A percentile compares a stretch with the other conserved stretches of the same genome.
phyloP scores from a whole-genome alignment of 2,888 invertebrate species.

The Drosophila flavopinicola region DNA sequence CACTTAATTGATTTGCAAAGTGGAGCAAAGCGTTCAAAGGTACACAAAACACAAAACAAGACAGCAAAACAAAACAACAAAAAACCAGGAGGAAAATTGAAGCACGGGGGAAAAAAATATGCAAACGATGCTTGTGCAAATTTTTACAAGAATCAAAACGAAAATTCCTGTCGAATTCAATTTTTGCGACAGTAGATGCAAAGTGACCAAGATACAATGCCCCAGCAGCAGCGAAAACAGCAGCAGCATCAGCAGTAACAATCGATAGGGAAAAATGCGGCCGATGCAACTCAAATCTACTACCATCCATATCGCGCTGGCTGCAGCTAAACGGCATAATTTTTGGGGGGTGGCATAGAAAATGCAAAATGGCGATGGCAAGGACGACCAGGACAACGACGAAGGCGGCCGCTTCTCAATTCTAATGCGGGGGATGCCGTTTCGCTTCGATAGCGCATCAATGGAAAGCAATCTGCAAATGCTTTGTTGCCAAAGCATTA shows the following conservation, averaged over 20 bases:
- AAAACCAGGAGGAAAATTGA: neutral
- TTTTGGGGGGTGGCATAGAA: conserved; percentile 28
- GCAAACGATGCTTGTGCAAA: conserved; percentile 21
- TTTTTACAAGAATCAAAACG: conserved; percentile 31
- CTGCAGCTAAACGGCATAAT: conserved; percentile 39
- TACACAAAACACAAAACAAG: conserved; percentile 32
- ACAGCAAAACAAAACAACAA: conserved; percentile 6
- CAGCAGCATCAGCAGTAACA: conserved; percentile 4
- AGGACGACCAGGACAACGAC: conserved; percentile 7
- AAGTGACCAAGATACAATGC: conserved; percentile 36
- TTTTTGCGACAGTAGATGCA: conserved; percentile 19
- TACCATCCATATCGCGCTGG: neutral
- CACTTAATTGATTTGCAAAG: conserved; percentile 75
- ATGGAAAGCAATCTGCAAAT: conserved; percentile 76
- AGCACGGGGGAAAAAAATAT: conserved; percentile 4
- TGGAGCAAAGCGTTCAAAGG: conserved; percentile 53
- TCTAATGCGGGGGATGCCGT: conserved; percentile 17
- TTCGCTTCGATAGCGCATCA: conserved; percentile 53
- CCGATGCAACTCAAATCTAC: neutral
- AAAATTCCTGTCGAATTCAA: conserved; percentile 25
- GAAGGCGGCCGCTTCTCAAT: conserved; percentile 10
- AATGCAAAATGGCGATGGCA: conserved; percentile 17
- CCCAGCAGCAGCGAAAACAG: conserved; percentile 1
- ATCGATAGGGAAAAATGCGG: conserved; percentile 37
- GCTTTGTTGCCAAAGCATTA: conserved; percentile 72